phyloP scores from a whole-genome alignment of 1,140 invertebrate genomes.

The Drosophila melanica region DNA sequence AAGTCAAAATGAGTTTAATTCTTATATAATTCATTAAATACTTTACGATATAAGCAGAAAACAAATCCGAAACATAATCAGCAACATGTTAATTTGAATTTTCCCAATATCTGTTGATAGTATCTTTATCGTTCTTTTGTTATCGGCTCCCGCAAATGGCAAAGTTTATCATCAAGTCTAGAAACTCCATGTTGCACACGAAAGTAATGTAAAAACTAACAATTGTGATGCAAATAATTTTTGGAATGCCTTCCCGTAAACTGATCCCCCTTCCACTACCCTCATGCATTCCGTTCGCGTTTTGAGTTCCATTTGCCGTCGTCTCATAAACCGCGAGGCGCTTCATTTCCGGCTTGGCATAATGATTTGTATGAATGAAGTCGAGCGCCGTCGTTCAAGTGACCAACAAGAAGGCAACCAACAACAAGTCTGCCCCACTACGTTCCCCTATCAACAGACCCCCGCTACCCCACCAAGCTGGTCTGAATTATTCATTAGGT shows the following conservation, averaged over 20 bases:
- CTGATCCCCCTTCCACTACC: neutral
- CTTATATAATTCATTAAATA: no score
- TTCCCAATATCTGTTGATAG: neutral
- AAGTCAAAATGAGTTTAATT: no score
- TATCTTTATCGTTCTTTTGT: neutral
- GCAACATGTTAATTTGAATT: no score
- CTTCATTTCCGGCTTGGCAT: slow-evolving; percentile 74
- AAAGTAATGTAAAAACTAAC: slow-evolving; percentile 23
- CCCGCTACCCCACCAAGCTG: neutral
- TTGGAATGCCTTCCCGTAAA: slow-evolving; percentile 9
- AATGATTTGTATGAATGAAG: slow-evolving; percentile 78
- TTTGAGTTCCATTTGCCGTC: slow-evolving; percentile 28
- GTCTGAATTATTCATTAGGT: slow-evolving; percentile 74
- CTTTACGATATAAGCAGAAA: no score
- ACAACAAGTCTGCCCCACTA: neutral
- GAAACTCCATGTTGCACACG: neutral
- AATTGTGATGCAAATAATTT: slow-evolving; percentile 56
- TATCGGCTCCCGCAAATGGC: neutral
- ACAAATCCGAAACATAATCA: no score
- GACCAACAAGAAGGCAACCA: slow-evolving; percentile 33
- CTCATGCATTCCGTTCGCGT: slow-evolving; percentile 29
- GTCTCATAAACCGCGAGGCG: slow-evolving; percentile 58
- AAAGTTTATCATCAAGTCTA: neutral
- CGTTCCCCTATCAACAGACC: neutral
- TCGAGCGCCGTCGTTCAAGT: slow-evolving; percentile 55